Evolutionary conservation across 2,797 vertebrate genomes (phyloP).

Genomic region (Oceanodroma leucorhoa): DNA sequence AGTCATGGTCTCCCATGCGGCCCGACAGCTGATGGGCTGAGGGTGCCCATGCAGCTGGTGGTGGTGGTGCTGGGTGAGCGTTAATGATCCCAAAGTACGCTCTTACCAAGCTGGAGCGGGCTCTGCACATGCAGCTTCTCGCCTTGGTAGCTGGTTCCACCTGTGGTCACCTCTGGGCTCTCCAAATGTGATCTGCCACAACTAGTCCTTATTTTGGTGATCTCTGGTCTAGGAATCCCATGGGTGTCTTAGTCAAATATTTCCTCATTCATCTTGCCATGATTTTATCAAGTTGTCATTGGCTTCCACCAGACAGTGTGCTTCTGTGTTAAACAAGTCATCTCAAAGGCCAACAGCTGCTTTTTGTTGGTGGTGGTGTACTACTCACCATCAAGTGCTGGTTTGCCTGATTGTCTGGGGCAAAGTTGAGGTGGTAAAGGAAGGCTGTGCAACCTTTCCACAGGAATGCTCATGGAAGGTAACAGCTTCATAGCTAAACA

Average conservation of each 20-base stretch:
- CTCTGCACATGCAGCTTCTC: neutral
- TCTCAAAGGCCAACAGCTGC: neutral
- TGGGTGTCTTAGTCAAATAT: neutral
- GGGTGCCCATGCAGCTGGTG: neutral
- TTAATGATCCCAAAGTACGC: neutral
- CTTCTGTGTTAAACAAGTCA: neutral
- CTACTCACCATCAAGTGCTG: neutral
- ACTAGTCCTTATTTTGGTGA: neutral
- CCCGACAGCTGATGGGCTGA: neutral
- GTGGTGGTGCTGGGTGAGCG: neutral
- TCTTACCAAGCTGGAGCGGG: neutral
- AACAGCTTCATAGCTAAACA: neutral
- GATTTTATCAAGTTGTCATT: neutral
- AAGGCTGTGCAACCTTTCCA: neutral
- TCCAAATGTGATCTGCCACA: neutral
- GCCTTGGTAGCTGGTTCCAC: neutral
- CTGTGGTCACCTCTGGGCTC: neutral
- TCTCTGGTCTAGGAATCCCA: neutral
- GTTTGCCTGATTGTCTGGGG: neutral
- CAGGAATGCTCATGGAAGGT: fast-evolving
- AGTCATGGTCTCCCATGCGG: fast-evolving
- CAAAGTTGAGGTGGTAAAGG: neutral
- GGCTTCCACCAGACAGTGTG: neutral
- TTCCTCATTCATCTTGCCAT: neutral
- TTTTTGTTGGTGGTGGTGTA: neutral